A percentile compares a stretch with the other conserved stretches of the same genome.
These are phyloP conservation scores for Tetranychus truncatus DNA, from an alignment of 2,888 invertebrate species.

Conservation along the genomic window DNA sequence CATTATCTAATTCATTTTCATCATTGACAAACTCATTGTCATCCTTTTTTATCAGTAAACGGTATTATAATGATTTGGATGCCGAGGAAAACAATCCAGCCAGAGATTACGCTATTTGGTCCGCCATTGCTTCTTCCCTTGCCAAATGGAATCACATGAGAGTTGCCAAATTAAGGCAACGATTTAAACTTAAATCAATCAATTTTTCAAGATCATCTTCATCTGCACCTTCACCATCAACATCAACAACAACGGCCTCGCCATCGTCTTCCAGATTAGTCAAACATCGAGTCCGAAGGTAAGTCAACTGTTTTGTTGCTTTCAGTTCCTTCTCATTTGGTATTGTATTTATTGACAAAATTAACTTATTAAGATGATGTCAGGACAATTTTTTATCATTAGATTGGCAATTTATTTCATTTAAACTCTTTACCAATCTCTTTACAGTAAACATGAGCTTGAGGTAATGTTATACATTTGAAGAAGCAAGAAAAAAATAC, in stretches of 20 bases:
- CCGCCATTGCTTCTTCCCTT: constrained; percentile 4
- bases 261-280: not conserved
- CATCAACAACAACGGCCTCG: not conserved
- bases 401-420: too few species aligned
- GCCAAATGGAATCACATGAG: constrained; percentile 7
- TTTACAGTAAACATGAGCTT: too few species aligned
- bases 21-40: not conserved
- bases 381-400: too few species aligned
- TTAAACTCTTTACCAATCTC: too few species aligned
- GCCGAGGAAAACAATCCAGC: not conserved
- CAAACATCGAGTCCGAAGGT: not conserved
- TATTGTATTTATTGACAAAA: not conserved
- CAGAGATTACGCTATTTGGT: constrained; percentile 6
- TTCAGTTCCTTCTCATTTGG: not conserved
- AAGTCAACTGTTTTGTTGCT: not conserved
- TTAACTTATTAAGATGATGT: too few species aligned
- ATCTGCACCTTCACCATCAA: not conserved
- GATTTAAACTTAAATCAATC: not conserved
- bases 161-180: not conserved
- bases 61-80: not conserved
- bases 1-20: not conserved
- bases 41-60: not conserved
- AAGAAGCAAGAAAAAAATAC: too few species aligned
- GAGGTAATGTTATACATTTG: too few species aligned
- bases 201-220: not conserved